Base-by-base conservation (phyloP, 2,797 vertebrate species). In the Peromyscus nudipes region DNA sequence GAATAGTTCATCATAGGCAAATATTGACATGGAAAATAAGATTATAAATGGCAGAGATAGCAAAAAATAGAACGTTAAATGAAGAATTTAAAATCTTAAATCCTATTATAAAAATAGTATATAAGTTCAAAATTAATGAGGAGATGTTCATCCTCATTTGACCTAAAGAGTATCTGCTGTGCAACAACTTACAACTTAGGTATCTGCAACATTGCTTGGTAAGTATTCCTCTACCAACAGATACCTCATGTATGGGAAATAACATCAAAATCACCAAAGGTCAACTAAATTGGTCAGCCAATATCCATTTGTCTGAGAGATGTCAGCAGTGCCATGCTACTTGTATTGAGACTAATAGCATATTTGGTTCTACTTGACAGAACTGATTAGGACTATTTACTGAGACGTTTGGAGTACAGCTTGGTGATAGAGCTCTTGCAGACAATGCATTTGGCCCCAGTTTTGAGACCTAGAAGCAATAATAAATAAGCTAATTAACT, bases 11-110 rank as follows among this genome's bases (percentile, higher is more conserved):
- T 89, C 76, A 79, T 46, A 64, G 81, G 91, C 77, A 90, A 96
- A 95, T 97, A 95, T 93, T 98, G 86, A 94, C 77, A 71, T 19
- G 4, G 21, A 97, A 97, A 97, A 93, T 13, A 95, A 89, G 55
- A 94, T 95, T 95, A 71, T 86, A 88, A 95, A 90, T 76, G 93
- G 29, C 76, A 96, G 64, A 94, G 46, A 95, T 0, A 84, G 46
- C 11, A 87, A 60, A 96, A 23, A 25, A 69, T 3, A 95, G 40
- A 92, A 92, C 10, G 57, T 85, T 86, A 71, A 87, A 90, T 81
- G 62, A 89, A 92, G 62, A 95, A 67, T 40, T 37, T 19, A 4
- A 95, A 89, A 81, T 87, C 34, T 86, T 82, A 95, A 81, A 55
- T 94, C 84, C 21, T 85, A 69, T 76, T 91, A 34, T 71, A 27